phyloP scores from a whole-genome alignment of 2,113 vertebrate genomes.

The Gadus chalcogrammus region DNA sequence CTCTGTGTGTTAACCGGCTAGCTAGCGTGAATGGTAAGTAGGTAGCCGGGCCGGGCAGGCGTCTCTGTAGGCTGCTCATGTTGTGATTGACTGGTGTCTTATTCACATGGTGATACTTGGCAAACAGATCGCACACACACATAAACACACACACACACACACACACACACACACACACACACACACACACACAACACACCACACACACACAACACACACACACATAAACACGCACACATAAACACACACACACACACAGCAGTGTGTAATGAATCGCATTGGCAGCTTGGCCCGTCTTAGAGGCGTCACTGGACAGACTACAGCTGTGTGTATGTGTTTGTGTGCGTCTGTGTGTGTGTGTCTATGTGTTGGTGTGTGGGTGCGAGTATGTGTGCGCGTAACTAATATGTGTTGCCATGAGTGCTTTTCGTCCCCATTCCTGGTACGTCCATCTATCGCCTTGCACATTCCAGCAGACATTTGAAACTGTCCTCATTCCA shows the following conservation, averaged over 20 bases:
- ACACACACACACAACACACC: constrained; percentile 20
- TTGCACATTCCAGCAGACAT: background rate
- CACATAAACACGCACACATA: constrained; percentile 8
- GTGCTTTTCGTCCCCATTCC: background rate
- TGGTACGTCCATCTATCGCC: background rate
- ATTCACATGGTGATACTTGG: constrained; percentile 50
- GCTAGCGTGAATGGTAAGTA: constrained; percentile 52
- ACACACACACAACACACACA: background rate
- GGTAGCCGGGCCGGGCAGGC: constrained; percentile 48
- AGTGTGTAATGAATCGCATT: constrained; percentile 49
- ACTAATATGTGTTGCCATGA: constrained; percentile 1
- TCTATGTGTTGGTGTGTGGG: background rate
- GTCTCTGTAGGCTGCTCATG: constrained; percentile 59
- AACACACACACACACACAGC: constrained; percentile 19
- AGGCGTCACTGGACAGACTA: constrained; percentile 53
- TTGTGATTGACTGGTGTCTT: constrained; percentile 62
- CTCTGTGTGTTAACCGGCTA: constrained; percentile 29
- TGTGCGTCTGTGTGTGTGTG: constrained; percentile 24
- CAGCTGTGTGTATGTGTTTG: constrained; percentile 28
- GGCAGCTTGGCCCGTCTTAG: constrained; percentile 64
- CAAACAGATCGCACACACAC: background rate
- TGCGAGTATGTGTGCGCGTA: constrained; percentile 23
- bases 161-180: background rate
- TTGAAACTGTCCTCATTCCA: background rate
- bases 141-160: constrained; percentile 14